Base-by-base conservation (phyloP, 2,888 invertebrate genomes). In the Drosophila fulvimacula region DNA sequence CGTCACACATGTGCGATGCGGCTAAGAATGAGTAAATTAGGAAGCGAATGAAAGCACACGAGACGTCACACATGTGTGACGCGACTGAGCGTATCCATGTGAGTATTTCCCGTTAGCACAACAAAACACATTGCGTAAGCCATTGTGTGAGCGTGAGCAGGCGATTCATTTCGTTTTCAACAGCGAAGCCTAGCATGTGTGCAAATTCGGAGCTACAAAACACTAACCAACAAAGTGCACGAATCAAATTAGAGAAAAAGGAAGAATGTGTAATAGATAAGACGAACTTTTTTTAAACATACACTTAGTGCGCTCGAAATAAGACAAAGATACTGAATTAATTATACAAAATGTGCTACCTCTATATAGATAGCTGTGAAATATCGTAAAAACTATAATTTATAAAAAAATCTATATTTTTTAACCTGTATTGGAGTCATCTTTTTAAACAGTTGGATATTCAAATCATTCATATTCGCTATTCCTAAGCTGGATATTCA, bases 101-200 rank as follows among this genome's bases (percentile, higher is more conserved):
- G 6, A 27, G 36, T 3, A 38, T 13, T 17, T n/a, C 39, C 27
- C 39, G 53, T 36, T 21, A 7, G 49, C 39, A 34, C 34, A 15
- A 56, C 44, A 34, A 19, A 27, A 44, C 44, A 32, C 19, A 52
- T 52, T 44, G 38, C 4, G 24, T 15, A 49, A 36, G 15, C 38
- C 49, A 27, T 34, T 36, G 10, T 36, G 27, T 39, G 15, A 51
- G 27, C 42, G 27, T 39, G 15, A 51, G 27, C 42, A n/a, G 5
- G n/a, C 39, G 49, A 42, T 15, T 70, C 79, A 80, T 67, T 86
- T 42, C 17, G 42, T 48, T 65, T 72, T 63, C 57, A 38, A 30
- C 81, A 64, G 52, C 34, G 56, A 62, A 48, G 38, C 44, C 36
- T 38, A 39, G 53, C 76, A 63, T 53, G 30, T 64, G 36, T 66